Conservation (phyloP, 2,797 vertebrate species). For the Balearica regulorum region DNA sequence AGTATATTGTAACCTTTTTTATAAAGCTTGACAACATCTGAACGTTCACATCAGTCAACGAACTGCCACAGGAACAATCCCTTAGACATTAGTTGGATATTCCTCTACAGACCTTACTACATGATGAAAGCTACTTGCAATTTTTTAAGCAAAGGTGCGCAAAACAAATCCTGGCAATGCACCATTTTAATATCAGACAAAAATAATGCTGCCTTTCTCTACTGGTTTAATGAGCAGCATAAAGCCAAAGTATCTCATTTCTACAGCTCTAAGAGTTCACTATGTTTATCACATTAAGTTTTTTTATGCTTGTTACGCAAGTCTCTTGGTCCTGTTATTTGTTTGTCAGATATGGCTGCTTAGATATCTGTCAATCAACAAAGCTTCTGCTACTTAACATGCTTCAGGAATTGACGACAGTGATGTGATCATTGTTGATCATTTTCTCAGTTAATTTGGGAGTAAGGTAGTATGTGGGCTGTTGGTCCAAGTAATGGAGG, state of each 20-base stretch:
- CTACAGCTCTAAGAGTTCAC: background rate
- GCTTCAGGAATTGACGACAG: background rate
- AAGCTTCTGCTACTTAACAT: background rate
- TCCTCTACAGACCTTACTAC: background rate
- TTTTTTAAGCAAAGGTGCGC: background rate
- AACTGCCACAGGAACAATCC: background rate
- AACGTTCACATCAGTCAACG: background rate
- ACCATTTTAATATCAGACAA: background rate
- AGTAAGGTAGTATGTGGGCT: background rate
- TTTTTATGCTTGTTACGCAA: background rate
- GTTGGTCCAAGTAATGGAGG: background rate
- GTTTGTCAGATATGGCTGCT: background rate
- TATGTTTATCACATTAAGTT: background rate
- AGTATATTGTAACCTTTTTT: background rate
- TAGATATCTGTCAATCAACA: background rate
- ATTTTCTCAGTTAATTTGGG: background rate
- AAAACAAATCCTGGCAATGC: background rate
- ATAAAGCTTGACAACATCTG: background rate
- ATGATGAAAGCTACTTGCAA: background rate
- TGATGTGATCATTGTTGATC: background rate
- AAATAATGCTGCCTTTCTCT: background rate
- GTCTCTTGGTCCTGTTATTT: background rate
- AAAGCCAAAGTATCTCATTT: background rate
- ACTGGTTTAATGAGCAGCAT: background rate
- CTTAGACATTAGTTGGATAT: accelerated